Percentiles rank a stretch among this genome's conserved stretches.
phyloP scores from a whole-genome alignment of 2,888 invertebrate genomes.

The Cartodere bifasciata region DNA sequence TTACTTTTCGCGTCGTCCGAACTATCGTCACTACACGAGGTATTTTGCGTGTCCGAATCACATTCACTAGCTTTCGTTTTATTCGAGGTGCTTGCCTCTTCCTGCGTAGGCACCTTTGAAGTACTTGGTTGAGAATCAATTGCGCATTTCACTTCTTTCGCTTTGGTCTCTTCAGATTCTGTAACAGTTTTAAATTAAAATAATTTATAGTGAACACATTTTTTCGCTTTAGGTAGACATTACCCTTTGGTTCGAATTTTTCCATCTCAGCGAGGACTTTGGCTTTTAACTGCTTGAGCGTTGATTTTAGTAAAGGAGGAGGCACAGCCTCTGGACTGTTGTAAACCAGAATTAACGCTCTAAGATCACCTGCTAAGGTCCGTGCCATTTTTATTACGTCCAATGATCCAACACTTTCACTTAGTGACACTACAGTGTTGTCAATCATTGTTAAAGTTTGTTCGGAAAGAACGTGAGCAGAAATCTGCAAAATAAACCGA shows the following conservation, averaged over 20 bases:
- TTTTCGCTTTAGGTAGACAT: too few species aligned
- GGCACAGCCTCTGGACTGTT: conserved; percentile 33
- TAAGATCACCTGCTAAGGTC: conserved; percentile 42
- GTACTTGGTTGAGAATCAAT: conserved; percentile 22
- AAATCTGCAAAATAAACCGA: conserved; percentile 33
- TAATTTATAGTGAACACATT: not conserved
- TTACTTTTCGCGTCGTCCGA: conserved; percentile 22
- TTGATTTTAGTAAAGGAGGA: conserved; percentile 26
- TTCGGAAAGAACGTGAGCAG: conserved; percentile 46
- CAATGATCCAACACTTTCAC: conserved; percentile 39
- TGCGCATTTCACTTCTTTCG: conserved; percentile 11
- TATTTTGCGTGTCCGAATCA: conserved; percentile 27
- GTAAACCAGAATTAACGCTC: conserved; percentile 46
- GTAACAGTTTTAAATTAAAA: conserved; percentile 2
- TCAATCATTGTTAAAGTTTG: conserved; percentile 48
- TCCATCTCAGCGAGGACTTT: conserved; percentile 27
- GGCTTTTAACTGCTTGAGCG: conserved; percentile 27
- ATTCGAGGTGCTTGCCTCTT: conserved; percentile 8
- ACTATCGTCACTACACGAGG: conserved; percentile 25
- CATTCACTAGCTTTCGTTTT: conserved; percentile 21
- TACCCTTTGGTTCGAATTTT: conserved; percentile 25
- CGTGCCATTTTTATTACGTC: conserved; percentile 39
- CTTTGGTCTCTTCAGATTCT: conserved; percentile 15
- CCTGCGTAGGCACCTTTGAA: conserved; percentile 20
- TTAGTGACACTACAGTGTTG: conserved; percentile 47